Conservation (phyloP, 2,113 vertebrate genomes). For the Actenoides lindsayi region DNA sequence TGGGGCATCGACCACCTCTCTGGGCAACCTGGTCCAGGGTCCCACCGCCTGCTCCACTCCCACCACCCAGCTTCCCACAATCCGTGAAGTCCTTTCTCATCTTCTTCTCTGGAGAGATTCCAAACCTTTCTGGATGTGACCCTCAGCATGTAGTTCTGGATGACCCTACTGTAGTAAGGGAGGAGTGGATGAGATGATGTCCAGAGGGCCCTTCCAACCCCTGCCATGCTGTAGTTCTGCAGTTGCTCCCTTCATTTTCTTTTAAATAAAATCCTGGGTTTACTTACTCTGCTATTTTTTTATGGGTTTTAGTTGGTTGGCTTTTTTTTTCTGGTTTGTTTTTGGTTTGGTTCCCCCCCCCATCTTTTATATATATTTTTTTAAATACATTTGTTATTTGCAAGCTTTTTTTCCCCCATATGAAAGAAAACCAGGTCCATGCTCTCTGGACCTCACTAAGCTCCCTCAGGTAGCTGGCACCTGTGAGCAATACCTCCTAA, state of each 20-base stretch:
- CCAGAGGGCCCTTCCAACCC: neutral
- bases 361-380: neutral
- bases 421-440: accelerated
- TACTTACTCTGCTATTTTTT: accelerated
- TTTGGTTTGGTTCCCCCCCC: accelerated
- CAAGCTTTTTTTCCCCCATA: accelerated
- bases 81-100: accelerated
- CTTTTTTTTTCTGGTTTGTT: too few species aligned
- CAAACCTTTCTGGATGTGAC: too few species aligned
- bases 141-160: neutral
- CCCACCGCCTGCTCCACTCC: too few species aligned
- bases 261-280: accelerated
- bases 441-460: accelerated
- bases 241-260: neutral
- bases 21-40: too few species aligned
- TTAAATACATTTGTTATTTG: accelerated
- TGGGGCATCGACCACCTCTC: too few species aligned
- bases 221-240: too few species aligned
- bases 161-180: neutral
- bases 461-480: accelerated
- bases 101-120: neutral
- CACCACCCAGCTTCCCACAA: neutral
- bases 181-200: neutral
- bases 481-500: accelerated
- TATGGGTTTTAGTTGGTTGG: too few species aligned